Evolutionary conservation across 1,140 invertebrate genomes (phyloP).

Genomic region (Andricus grossulariae): DNA sequence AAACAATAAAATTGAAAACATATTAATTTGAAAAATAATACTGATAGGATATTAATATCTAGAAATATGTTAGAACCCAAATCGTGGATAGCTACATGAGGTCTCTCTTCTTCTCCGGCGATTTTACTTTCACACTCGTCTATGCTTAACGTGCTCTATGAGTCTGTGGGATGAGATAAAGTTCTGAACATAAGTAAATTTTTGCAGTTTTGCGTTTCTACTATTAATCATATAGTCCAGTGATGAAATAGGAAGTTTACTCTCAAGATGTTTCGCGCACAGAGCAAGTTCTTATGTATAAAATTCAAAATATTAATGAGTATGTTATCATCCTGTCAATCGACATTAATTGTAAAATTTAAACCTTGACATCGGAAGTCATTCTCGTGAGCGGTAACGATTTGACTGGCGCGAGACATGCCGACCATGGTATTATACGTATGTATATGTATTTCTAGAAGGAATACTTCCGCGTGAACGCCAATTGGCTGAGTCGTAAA

Average conservation of each 20-base stretch:
- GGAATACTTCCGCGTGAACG: constrained; percentile 25
- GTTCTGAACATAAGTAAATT: constrained; percentile 4
- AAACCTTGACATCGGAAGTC: constrained; percentile 26
- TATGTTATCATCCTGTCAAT: constrained; percentile 7
- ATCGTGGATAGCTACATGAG: background rate
- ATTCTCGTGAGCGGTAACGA: background rate
- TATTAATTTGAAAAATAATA: background rate
- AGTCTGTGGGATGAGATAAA: background rate
- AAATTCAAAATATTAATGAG: background rate
- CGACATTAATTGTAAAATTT: constrained; percentile 1
- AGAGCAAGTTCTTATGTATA: background rate
- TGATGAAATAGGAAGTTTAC: constrained; percentile 5
- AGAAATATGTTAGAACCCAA: constrained; percentile 3
- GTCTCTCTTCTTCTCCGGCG: background rate
- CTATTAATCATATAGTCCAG: constrained; percentile 4
- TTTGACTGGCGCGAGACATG: constrained; percentile 15
- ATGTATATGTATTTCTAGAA: too few relatives aligned
- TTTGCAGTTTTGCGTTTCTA: constrained; percentile 3
- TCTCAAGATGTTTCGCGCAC: background rate
- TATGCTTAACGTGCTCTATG: background rate
- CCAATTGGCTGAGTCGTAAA: constrained; percentile 25
- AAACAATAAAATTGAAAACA: constrained; percentile 20
- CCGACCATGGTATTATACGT: background rate
- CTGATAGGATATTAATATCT: constrained; percentile 13
- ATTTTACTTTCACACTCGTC: constrained; percentile 16